These are phyloP conservation scores for Coptodon bakossiorum DNA, from an alignment of 2,113 vertebrate genomes.

Conservation along the genomic window DNA sequence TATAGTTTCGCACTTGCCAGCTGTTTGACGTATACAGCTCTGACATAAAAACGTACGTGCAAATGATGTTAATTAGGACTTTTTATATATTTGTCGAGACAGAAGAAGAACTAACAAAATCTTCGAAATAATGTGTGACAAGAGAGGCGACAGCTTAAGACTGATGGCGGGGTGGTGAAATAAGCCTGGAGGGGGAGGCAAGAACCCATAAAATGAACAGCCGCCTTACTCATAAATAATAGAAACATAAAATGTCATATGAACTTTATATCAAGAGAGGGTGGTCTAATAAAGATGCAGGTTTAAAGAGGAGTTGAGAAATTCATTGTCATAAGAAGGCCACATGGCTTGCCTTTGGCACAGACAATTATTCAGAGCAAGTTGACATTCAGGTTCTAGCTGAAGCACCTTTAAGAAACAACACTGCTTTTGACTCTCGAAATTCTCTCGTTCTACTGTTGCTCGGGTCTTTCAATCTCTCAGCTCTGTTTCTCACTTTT, in stretches of 20 bases:
- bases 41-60: conserved; percentile 40
- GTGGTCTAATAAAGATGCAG: conserved; percentile 73
- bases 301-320: conserved; percentile 72
- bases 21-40: conserved; percentile 33
- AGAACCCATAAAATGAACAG: conserved; percentile 69
- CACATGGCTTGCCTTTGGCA: conserved; percentile 44
- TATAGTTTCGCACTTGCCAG: conserved; percentile 33
- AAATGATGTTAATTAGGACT: conserved; percentile 52
- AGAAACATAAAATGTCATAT: conserved; percentile 76
- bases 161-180: conserved; percentile 60
- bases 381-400: conserved; percentile 56
- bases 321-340: conserved; percentile 64
- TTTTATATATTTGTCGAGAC: conserved; percentile 61
- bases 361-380: conserved; percentile 43
- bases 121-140: conserved; percentile 39
- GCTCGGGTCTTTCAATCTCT: not conserved
- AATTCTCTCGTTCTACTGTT: not conserved
- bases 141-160: conserved; percentile 49
- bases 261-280: conserved; percentile 76
- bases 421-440: conserved; percentile 7
- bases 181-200: conserved; percentile 49
- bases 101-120: conserved; percentile 48
- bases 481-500: conserved; percentile 5
- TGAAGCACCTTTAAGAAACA: conserved; percentile 51
- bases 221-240: conserved; percentile 74